Evolutionary conservation across 1,140 invertebrate genomes (phyloP), one percentile per base, ranked within the genome.

Genomic region (Frieseomelitta varia): DNA sequence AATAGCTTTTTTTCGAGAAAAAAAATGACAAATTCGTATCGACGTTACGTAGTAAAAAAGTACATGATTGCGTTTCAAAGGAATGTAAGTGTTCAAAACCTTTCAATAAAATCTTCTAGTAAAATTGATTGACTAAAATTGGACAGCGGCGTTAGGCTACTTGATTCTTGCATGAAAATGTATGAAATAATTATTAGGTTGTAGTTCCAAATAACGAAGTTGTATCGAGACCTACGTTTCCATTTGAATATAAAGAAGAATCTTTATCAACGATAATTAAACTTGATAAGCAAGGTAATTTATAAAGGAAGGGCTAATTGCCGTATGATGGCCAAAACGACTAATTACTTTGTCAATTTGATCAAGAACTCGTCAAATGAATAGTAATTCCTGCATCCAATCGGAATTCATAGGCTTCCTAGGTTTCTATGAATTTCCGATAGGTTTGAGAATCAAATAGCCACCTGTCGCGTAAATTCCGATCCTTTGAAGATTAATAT

Each of bases 401-500:
- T 79, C 75, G 75, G 58, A 39, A 87, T 87, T 74, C 71, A 47
- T 27, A 34, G 19, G 34, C 47, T 53, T 79, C 55, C 24, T 8
- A 58, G 61, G 24, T 82, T 81, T 39, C 71, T 55, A 75, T 75
- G 72, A 75, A 81, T 81, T 75, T 63, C 69, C 79, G 73, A 75
- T 75, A 75, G 47, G 51, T 65, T 75, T 47, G 55, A 87, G n/a
- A 81, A 85, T 15, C 61, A 73, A 39, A 56, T 78, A 72, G 72
- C 73, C 86, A 88, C 82, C 82, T 88, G 86, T 88, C 86, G 86
- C 82, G 77, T 87, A 47, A 81, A 88, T 88, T 87, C 63, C 81
- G 51, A 75, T 51, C 69, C 69, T 79, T 65, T 12, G 76, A 56
- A 87, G 75, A 84, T 81, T 78, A 83, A 78, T 83, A 56, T 39